phyloP scores from a whole-genome alignment of 2,113 vertebrate species.

The Fulmarus glacialis region DNA sequence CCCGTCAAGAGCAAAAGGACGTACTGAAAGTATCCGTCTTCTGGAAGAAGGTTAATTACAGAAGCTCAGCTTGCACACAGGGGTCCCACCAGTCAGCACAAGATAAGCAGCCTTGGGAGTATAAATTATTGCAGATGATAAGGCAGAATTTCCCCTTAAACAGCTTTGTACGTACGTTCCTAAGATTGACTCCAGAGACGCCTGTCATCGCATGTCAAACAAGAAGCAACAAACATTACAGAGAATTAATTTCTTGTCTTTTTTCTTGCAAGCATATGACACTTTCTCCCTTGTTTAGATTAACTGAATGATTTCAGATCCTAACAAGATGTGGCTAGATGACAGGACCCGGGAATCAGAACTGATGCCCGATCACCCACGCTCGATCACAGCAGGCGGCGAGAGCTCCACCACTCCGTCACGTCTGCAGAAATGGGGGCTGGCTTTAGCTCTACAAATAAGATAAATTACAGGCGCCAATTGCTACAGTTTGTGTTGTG shows the following conservation, averaged over 20 bases:
- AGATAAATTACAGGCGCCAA: not conserved
- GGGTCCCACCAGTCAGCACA: not conserved
- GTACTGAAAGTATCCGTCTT: not conserved
- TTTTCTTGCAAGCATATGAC: not conserved
- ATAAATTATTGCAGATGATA: not conserved
- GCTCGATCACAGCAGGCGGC: not conserved
- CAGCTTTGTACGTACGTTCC: not conserved
- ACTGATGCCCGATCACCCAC: not conserved
- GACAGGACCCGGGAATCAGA: not conserved
- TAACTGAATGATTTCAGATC: not conserved
- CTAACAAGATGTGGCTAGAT: not conserved
- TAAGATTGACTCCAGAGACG: not conserved
- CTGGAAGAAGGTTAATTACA: not conserved
- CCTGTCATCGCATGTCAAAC: not conserved
- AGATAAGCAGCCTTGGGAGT: not conserved
- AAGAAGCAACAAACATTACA: not conserved
- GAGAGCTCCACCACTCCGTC: not conserved
- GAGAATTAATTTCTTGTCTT: not conserved
- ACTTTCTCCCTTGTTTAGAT: not conserved
- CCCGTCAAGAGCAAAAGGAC: not conserved
- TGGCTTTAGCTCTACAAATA: not conserved
- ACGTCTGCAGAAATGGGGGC: not conserved
- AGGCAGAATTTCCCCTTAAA: not conserved
- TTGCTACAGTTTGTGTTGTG: not conserved
- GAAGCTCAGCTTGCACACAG: not conserved